These are phyloP conservation scores for Macquaria australasica DNA, from an alignment of 2,113 vertebrate species.

Conservation along the genomic window DNA sequence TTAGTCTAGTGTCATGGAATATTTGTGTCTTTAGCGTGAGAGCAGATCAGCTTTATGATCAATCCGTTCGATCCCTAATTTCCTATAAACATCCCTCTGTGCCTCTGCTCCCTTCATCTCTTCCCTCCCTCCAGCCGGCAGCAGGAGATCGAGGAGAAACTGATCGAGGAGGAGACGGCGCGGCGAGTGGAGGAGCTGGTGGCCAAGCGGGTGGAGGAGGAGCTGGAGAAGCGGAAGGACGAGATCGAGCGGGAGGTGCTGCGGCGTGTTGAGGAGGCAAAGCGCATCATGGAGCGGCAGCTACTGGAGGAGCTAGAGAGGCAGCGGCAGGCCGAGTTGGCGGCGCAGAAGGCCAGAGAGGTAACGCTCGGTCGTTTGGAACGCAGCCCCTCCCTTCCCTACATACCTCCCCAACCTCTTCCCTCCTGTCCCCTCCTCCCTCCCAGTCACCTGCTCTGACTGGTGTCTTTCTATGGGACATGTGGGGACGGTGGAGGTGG, in stretches of 20 bases:
- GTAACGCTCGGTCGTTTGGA: constrained; percentile 99
- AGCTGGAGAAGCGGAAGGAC: constrained; percentile 97
- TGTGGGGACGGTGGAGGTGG: constrained; percentile 18
- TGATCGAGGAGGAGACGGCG: constrained; percentile 99
- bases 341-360: constrained; percentile 99
- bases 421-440: not conserved
- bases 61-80: not conserved
- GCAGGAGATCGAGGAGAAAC: constrained; percentile 99
- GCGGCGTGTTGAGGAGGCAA: constrained; percentile 97
- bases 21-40: not conserved
- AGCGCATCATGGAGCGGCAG: constrained; percentile 99
- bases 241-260: constrained; percentile 99
- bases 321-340: constrained; percentile 98
- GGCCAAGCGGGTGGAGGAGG: constrained; percentile 97
- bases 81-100: not conserved
- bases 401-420: constrained; percentile 18
- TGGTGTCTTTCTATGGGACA: constrained; percentile 16
- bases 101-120: not conserved
- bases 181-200: constrained; percentile 98
- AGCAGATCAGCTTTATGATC: not conserved
- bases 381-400: constrained; percentile 79
- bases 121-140: constrained; percentile 85
- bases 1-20: not conserved
- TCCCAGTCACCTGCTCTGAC: constrained; percentile 23
- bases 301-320: constrained; percentile 99